Percentiles rank a stretch among this genome's conserved stretches.
Conservation (phyloP, 2,888 invertebrate species). For the Sarcophaga carnaria region DNA sequence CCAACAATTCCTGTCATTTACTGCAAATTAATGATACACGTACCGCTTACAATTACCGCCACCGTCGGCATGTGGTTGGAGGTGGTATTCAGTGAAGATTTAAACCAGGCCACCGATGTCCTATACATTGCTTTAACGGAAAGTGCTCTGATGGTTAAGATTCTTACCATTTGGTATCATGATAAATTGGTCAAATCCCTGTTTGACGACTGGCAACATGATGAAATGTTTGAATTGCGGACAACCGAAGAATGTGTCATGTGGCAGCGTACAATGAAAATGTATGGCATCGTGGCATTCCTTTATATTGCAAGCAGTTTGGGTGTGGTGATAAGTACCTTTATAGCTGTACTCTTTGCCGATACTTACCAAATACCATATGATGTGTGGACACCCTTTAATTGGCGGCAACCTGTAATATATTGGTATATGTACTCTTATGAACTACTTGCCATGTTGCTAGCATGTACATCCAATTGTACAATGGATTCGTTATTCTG, state of each 20-base stretch:
- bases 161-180: slow-evolving; percentile 75
- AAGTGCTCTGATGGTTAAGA: slow-evolving; percentile 74
- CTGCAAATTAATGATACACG: slow-evolving; percentile 71
- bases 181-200: slow-evolving; percentile 68
- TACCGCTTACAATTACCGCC: slow-evolving; percentile 73
- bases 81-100: slow-evolving; percentile 72
- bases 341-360: slow-evolving; percentile 68
- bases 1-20: neutral
- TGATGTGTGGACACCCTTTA: slow-evolving; percentile 75
- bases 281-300: slow-evolving; percentile 69
- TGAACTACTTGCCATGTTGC: slow-evolving; percentile 74
- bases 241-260: slow-evolving; percentile 69
- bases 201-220: slow-evolving; percentile 70
- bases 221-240: slow-evolving; percentile 65
- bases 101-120: slow-evolving; percentile 75
- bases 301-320: slow-evolving; percentile 65
- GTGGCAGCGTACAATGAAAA: slow-evolving; percentile 72
- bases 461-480: slow-evolving; percentile 74
- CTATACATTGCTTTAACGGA: slow-evolving; percentile 77
- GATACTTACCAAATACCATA: slow-evolving; percentile 74
- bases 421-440: slow-evolving; percentile 67
- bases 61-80: slow-evolving; percentile 76
- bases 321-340: slow-evolving; percentile 59
- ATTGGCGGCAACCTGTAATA: slow-evolving; percentile 39
- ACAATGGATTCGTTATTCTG: slow-evolving; percentile 75